phyloP scores from a whole-genome alignment of 2,888 invertebrate species.

The Atherix ibis region DNA sequence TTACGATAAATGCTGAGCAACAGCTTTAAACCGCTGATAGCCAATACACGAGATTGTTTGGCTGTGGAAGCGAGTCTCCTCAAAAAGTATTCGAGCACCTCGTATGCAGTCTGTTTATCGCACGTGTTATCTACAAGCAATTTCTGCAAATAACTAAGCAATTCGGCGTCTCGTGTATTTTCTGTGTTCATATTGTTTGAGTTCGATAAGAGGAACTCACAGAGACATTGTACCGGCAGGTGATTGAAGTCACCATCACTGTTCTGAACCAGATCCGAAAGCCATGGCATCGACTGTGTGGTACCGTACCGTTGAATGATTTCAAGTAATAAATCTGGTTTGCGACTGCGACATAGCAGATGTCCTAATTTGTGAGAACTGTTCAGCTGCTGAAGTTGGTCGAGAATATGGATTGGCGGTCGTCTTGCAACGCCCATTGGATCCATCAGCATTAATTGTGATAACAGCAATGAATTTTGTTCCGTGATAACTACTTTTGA shows the following conservation, averaged over 20 bases:
- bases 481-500: conserved; percentile 82
- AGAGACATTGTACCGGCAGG: conserved; percentile 91
- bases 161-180: conserved; percentile 48
- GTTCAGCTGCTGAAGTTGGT: conserved; percentile 64
- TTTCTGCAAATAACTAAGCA: conserved; percentile 42
- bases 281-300: conserved; percentile 91
- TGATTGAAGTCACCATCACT: conserved; percentile 65
- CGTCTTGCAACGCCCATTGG: conserved; percentile 69
- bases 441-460: conserved; percentile 73
- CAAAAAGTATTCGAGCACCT: conserved; percentile 80
- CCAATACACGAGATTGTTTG: conserved; percentile 58
- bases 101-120: conserved; percentile 51
- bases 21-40: conserved; percentile 51
- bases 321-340: conserved; percentile 82
- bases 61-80: conserved; percentile 70
- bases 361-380: conserved; percentile 69
- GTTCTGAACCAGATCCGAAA: conserved; percentile 83
- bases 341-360: conserved; percentile 70
- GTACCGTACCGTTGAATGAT: conserved; percentile 83
- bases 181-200: conserved; percentile 51
- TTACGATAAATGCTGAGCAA: conserved; percentile 35
- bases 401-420: conserved; percentile 62
- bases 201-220: conserved; percentile 77
- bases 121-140: conserved; percentile 35
- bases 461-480: conserved; percentile 67